Evolutionary conservation across 64 coral and sea anemone genomes (phyloP).

Genomic region (Stichodactyla mertensii): DNA sequence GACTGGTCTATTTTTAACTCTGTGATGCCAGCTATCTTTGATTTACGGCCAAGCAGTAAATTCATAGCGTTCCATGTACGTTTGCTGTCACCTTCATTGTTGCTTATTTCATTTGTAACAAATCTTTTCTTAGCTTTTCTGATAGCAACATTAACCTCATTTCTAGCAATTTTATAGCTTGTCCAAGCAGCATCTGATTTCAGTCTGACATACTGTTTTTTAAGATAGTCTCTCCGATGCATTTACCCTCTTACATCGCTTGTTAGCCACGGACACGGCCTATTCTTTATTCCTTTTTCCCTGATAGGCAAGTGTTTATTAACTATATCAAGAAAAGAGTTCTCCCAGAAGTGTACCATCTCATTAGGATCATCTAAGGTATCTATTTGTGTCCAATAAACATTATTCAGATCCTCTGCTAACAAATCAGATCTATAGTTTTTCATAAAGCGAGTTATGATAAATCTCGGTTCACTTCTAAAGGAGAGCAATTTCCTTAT

Average conservation of each 20-base stretch:
- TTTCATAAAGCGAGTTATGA: slow-evolving; percentile 24
- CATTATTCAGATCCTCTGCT: slow-evolving; percentile 10
- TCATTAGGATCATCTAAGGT: slow-evolving; percentile 13
- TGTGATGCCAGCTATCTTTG: slow-evolving; percentile 13
- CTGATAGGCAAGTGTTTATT: slow-evolving; percentile 10
- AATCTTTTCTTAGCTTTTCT: slow-evolving; percentile 4
- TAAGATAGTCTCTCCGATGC: slow-evolving; percentile 9
- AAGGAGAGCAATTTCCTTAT: slow-evolving; percentile 18
- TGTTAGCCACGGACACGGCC: slow-evolving; percentile 22
- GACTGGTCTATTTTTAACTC: slow-evolving; percentile 27
- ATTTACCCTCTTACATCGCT: slow-evolving; percentile 10
- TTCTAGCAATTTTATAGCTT: slow-evolving; percentile 43
- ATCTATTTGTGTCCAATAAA: slow-evolving; percentile 4
- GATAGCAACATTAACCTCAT: slow-evolving; percentile 27
- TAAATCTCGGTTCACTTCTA: slow-evolving; percentile 30
- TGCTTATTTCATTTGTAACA: slow-evolving; percentile 23
- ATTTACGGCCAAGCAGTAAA: slow-evolving; percentile 20
- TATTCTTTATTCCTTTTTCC: slow-evolving; percentile 12
- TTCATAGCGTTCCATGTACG: slow-evolving; percentile 38
- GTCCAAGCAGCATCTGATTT: background rate
- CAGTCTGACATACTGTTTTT: slow-evolving; percentile 8
- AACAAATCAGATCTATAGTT: slow-evolving; percentile 13
- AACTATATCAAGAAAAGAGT: slow-evolving; percentile 19
- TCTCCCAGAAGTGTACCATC: slow-evolving; percentile 26
- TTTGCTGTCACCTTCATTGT: background rate